These are phyloP conservation scores for Pyrrhura leucotis DNA, from an alignment of 2,797 vertebrate species.

Conservation along the genomic window DNA sequence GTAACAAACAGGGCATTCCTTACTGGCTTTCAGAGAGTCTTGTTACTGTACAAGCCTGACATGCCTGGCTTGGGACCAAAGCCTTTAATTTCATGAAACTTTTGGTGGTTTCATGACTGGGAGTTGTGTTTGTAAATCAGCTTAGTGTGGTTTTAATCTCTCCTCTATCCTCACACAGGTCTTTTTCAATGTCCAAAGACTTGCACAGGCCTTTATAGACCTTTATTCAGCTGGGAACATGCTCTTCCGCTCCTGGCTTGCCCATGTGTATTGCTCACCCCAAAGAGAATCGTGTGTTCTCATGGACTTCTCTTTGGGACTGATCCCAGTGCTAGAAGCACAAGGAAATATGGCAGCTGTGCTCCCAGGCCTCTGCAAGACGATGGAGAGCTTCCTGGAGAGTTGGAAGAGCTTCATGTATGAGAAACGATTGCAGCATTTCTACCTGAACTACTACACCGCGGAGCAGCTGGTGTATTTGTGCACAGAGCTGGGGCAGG, in stretches of 20 bases:
- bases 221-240: constrained; percentile 90
- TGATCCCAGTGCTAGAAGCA: constrained; percentile 69
- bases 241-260: constrained; percentile 89
- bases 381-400: constrained; percentile 87
- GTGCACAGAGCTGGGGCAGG: constrained; percentile 79
- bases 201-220: constrained; percentile 87
- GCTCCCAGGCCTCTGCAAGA: constrained; percentile 86
- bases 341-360: constrained; percentile 76
- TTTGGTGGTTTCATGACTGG: background rate
- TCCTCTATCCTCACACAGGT: constrained; percentile 76
- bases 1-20: background rate
- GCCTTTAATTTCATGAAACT: background rate
- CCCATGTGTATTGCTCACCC: constrained; percentile 79
- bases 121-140: background rate
- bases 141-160: background rate
- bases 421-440: constrained; percentile 82
- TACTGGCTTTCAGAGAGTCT: background rate
- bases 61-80: background rate
- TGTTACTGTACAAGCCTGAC: background rate
- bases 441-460: constrained; percentile 93
- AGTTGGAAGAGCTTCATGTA: constrained; percentile 87
- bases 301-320: constrained; percentile 83
- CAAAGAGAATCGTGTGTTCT: constrained; percentile 58
- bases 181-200: constrained; percentile 88
- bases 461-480: constrained; percentile 93